Percentiles rank a stretch among this genome's conserved stretches.
Conservation (phyloP, 2,797 vertebrate species). For the Anabacerthia variegaticeps region DNA sequence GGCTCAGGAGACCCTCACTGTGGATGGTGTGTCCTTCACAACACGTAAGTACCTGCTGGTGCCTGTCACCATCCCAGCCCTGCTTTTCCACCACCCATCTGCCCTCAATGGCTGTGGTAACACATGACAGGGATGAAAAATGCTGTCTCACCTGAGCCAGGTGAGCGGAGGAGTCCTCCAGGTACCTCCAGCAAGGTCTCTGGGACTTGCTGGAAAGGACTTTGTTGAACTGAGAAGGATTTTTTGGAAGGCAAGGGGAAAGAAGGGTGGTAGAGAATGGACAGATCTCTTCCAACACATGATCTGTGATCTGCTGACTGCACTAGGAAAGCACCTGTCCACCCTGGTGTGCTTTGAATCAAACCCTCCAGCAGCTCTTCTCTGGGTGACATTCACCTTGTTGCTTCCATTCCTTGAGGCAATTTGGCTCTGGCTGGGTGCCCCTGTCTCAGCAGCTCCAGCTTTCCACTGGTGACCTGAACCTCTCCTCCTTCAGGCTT, state of each 20-base stretch:
- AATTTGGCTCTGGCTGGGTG: background rate
- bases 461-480: background rate
- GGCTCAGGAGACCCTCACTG: slow-evolving; percentile 96
- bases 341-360: background rate
- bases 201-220: background rate
- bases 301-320: background rate
- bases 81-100: background rate
- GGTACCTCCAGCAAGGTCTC: background rate
- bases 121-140: background rate
- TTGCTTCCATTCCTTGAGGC: background rate
- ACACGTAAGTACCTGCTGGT: slow-evolving; percentile 84
- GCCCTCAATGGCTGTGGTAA: background rate
- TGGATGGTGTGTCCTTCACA: slow-evolving; percentile 98
- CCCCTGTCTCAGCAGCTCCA: background rate
- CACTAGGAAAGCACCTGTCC: background rate
- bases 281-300: background rate
- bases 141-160: background rate
- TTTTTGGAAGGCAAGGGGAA: background rate
- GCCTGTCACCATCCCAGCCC: background rate
- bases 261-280: background rate
- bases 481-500: background rate
- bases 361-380: background rate
- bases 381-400: background rate
- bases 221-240: background rate
- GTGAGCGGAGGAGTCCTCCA: too few relatives aligned